Evolutionary conservation across 2,888 invertebrate genomes (phyloP), one percentile per base, ranked within the genome.

Genomic region (Leptinotarsa haldemani): DNA sequence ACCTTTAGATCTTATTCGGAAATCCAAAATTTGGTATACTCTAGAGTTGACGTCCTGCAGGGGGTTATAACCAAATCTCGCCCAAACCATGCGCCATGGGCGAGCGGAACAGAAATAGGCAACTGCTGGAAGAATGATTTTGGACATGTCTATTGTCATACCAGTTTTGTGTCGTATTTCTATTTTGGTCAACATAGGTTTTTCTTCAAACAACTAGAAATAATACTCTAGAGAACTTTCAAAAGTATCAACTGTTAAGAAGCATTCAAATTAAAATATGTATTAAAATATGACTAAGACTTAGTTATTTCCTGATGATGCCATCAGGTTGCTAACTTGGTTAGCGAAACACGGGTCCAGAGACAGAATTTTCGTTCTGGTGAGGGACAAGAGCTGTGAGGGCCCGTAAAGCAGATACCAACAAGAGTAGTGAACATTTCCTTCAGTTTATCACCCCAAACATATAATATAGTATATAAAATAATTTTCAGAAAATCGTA

Each of bases 51-150:
- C 93, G 77, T 96, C 93, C 80, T 92, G 93, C 40, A 96, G 90
- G 0, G 99, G 98, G 88, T 99, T 97, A 84, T 96, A 98, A 0
- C 98, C 98, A 83, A 94, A 93, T 81, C 90, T 92, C 1, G 96
- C 93, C 95, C 98, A 99, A 85, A 95, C 91, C 69, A 93, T 91
- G 78, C 97, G 90, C 97, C 98, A 99, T 0, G 98, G 99, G 0
- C 99, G 99, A 76, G 92, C 94, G 70, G 91, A 90, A 86, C 94
- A 95, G 85, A 96, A 96, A 85, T 95, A 95, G 0, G 96, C 95
- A 4, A 96, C 88, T 40, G 93, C 91, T 0, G 98, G 97, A 74
- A 98, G 89, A 16, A 97, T 90, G 72, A 92, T 90, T 87, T 94
- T 97, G 0, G 96, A 83, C 69, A 92, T 91, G 16, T 91, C 90